Base-by-base conservation (phyloP, 2,888 invertebrate species). In the Alentia gelatinosa region DNA sequence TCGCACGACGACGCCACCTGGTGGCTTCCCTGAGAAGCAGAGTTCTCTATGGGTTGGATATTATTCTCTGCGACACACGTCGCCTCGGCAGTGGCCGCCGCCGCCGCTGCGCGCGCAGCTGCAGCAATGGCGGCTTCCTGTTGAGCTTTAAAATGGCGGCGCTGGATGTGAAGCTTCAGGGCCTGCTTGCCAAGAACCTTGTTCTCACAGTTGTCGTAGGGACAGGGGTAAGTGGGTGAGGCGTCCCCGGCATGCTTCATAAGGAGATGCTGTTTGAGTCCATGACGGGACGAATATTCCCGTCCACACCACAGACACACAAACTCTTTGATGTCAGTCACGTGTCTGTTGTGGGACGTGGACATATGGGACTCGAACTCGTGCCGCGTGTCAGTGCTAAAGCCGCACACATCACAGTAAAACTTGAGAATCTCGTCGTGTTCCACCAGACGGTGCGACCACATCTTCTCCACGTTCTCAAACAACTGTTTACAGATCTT, bases 291-390 rank as follows among this genome's bases (percentile, higher is more conserved):
- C 9, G 91, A 63, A 74, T 90, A 93, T 23, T 90, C 90, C 35
- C 91, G 88, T 35, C 92, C 92, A 42, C 93, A 93, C 74, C 92
- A 79, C 42, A 75, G 90, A 56, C 93, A 93, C 35, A 91, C 35
- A 68, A 79, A 91, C 15, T 91, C 92, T 40, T 91, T 91, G 19
- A 88, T 12, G 26, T 91, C 91, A 4, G 90, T 89, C 23, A 92
- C 40, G 30, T 93, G 91, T 39, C 90, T 91, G 88, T 89, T 90
- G 68, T 93, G 93, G 15, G 91, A 90, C 0, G 90, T n/a, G 75
- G 91, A 42, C 90, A 92, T 75, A 88, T 93, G 93, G 35, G 74
- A 35, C 42, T 92, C 88, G 12, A 93, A 91, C 9, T 92, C 92
- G 1, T 1, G n/a, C n/a, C 75, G 40, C 39, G 33, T 90, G n/a